Base-by-base conservation (phyloP, 2,797 vertebrate species). In the Liparis tanakae region DNA sequence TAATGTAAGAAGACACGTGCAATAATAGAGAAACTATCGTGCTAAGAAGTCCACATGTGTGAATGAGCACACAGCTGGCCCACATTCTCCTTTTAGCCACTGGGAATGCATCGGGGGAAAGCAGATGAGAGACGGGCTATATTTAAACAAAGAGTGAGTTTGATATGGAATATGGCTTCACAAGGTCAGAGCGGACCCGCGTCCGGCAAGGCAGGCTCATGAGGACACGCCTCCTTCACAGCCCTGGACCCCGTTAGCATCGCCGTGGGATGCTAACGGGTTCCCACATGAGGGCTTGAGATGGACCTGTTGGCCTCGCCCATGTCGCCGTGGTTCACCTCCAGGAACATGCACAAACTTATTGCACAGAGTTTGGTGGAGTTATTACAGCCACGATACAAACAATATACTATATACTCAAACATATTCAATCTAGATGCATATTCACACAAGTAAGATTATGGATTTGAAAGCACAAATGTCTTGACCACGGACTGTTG, bases 11-110 rank as follows among this genome's bases (percentile, higher is more conserved):
- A 87, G 75, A 86, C 79, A 86, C 65, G 70, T 81, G 86, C 80
- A 81, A 72, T 41, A 81, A 86, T 69, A 77, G 70, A 82, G 83
- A 69, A 77, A 81, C 58, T 2, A 30, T 75, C 78, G 84, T 81
- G 82, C 84, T 84, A 84, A 85, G 65, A 89, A 80, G 78, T 83
- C 72, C 80, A 84, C 79, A 89, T 86, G 82, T 88, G 85, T 89
- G 84, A 91, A 87, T 82, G 85, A 89, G 91, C 87, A 85, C 88
- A 87, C 85, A 87, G 81, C 87, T 91, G 88, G 79, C 92, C 89
- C 83, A 89, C 88, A 91, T 92, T 91, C 91, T 86, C 84, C 89
- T 91, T 93, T 91, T 94, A 91, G 91, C 88, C 81, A 83, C 88
- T 87, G 88, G 83, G 85, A 91, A 90, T 81, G 87, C 91, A 82